A percentile compares a stretch with the other conserved stretches of the same genome.
These are phyloP conservation scores for Synanthedon tipuliformis DNA, from an alignment of 2,888 invertebrate genomes.

Conservation along the genomic window DNA sequence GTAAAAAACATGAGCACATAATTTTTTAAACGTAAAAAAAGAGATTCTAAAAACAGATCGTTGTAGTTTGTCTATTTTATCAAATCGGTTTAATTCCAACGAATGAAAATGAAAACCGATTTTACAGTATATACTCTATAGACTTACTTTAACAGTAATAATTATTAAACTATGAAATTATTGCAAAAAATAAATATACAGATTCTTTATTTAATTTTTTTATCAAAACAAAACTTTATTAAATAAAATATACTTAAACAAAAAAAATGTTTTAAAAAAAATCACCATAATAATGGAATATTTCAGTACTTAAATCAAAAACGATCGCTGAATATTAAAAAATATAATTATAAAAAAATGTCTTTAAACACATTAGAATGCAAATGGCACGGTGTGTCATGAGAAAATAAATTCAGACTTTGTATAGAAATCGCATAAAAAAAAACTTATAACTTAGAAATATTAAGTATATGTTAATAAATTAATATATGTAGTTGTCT, in stretches of 20 bases:
- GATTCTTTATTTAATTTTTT: too few species aligned
- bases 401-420: conserved; percentile 36
- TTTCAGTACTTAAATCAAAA: too few species aligned
- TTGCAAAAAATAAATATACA: conserved; percentile 3
- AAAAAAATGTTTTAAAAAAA: too few species aligned
- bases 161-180: background rate
- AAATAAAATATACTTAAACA: too few species aligned
- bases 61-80: too few species aligned
- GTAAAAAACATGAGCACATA: conserved; percentile 32
- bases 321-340: background rate
- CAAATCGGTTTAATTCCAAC: too few species aligned
- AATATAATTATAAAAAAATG: too few species aligned
- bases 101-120: background rate
- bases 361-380: conserved; percentile 9
- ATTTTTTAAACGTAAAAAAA: background rate
- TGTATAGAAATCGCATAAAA: conserved; percentile 13
- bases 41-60: background rate
- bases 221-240: too few species aligned
- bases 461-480: conserved; percentile 24
- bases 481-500: conserved; percentile 17
- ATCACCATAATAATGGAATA: too few species aligned
- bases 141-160: too few species aligned
- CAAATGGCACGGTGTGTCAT: conserved; percentile 50
- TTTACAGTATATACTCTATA: background rate
- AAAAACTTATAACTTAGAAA: conserved; percentile 7